A percentile compares a stretch with the other conserved stretches of the same genome.
Conservation (phyloP, 2,113 vertebrate genomes). For the Madoqua kirkii region DNA sequence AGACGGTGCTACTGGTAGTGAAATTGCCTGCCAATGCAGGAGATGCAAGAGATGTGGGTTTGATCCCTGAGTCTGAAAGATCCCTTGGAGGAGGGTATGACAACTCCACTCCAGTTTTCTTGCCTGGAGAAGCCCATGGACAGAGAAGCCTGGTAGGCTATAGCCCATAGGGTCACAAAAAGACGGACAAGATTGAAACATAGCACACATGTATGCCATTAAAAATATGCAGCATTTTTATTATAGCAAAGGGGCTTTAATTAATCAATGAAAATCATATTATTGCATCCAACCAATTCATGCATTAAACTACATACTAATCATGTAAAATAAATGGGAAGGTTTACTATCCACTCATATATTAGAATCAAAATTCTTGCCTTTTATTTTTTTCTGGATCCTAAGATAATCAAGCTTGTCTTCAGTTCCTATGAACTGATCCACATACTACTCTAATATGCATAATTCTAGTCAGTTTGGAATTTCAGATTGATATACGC, state of each 20-base stretch:
- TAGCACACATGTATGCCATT: background rate
- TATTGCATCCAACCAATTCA: background rate
- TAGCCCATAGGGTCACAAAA: background rate
- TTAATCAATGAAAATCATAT: background rate
- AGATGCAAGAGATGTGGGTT: background rate
- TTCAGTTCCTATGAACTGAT: background rate
- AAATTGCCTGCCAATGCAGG: background rate
- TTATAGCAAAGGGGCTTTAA: background rate
- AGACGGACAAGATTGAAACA: background rate
- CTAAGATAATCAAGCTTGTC: background rate
- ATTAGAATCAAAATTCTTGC: background rate
- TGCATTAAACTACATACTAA: background rate
- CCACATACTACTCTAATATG: background rate
- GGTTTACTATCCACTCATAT: background rate
- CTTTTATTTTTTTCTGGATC: background rate
- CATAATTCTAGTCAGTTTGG: background rate
- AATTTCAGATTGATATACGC: background rate
- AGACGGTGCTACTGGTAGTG: rapidly evolving
- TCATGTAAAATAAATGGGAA: background rate
- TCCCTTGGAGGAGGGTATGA: background rate
- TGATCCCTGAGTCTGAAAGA: background rate
- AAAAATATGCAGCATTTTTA: background rate
- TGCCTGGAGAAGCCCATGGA: background rate
- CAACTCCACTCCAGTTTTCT: background rate
- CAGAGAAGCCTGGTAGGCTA: background rate